Evolutionary conservation across 2,113 vertebrate species (phyloP).

Genomic region (Lycaon pictus): DNA sequence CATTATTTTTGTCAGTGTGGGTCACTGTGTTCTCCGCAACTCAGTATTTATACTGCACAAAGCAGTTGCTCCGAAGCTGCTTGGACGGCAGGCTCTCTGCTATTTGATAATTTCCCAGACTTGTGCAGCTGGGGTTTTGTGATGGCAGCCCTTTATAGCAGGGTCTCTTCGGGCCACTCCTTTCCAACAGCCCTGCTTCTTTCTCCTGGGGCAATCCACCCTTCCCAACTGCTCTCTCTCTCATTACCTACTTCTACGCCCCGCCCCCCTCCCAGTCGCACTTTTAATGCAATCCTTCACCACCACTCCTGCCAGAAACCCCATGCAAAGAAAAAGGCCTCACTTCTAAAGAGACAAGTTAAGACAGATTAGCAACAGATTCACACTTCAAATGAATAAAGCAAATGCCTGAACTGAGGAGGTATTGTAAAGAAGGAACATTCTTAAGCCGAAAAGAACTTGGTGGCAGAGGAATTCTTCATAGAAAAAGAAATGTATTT

Average conservation of each 20-base stretch:
- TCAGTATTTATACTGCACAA: neutral
- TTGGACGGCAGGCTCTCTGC: neutral
- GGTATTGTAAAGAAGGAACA: neutral
- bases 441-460: conserved; percentile 36
- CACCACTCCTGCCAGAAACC: neutral
- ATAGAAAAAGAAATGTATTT: neutral
- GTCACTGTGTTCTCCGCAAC: conserved; percentile 51
- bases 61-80: neutral
- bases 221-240: neutral
- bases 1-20: neutral
- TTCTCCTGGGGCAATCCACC: neutral
- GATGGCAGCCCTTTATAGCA: neutral
- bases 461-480: conserved; percentile 51
- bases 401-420: conserved; percentile 20
- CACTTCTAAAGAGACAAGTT: neutral
- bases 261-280: rapidly evolving
- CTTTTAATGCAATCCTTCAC: neutral
- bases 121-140: neutral
- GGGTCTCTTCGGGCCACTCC: neutral
- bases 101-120: neutral
- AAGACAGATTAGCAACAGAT: neutral
- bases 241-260: neutral
- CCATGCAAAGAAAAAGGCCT: neutral
- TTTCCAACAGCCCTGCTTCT: neutral
- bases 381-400: conserved; percentile 34